Conservation (phyloP, 92 coral and sea anemone genomes). For the Zoanthus solanderi region DNA sequence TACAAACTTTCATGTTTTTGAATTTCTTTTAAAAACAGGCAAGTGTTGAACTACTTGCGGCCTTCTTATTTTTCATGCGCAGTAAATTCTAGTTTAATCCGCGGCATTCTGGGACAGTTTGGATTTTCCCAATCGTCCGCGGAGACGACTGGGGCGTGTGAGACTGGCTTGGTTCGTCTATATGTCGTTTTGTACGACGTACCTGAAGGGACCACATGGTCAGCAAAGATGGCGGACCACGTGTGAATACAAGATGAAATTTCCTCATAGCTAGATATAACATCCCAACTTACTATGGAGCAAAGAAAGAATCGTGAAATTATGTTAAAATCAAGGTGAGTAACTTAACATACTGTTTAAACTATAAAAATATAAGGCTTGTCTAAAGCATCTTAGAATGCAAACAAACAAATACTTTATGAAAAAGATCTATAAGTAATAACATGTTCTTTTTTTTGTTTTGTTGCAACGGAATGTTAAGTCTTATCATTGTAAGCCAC, state of each 20-base stretch:
- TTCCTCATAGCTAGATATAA: neutral
- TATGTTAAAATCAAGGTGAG: conserved; percentile 23
- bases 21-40: too few species aligned
- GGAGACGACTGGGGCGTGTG: too few species aligned
- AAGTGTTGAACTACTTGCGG: too few species aligned
- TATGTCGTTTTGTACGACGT: conserved; percentile 27
- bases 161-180: too few species aligned
- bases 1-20: too few species aligned
- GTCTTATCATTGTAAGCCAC: neutral
- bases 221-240: conserved; percentile 29
- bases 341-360: neutral
- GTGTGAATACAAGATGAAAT: neutral
- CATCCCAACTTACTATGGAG: neutral
- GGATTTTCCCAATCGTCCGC: too few species aligned
- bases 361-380: too few species aligned
- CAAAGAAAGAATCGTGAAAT: neutral
- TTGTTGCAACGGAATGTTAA: neutral
- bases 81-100: too few species aligned
- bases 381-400: too few species aligned
- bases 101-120: too few species aligned
- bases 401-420: too few species aligned
- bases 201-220: neutral
- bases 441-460: neutral
- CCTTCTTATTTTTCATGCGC: too few species aligned
- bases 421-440: neutral